These are phyloP conservation scores for Nymphicus hollandicus DNA, from an alignment of 2,113 vertebrate species.

Conservation along the genomic window DNA sequence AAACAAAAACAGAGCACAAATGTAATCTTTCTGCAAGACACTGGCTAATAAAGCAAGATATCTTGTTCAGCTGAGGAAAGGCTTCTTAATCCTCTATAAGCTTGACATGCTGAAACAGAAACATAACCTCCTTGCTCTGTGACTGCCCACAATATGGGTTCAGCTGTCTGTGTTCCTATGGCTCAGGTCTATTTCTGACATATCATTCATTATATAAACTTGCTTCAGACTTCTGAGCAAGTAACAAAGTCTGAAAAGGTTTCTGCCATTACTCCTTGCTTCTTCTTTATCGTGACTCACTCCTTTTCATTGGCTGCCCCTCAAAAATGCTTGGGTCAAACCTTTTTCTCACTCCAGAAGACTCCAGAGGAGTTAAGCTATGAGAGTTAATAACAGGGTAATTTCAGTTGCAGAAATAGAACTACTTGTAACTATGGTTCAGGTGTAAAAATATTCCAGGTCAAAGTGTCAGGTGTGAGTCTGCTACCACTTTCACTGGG, in stretches of 20 bases:
- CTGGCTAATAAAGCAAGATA: background rate
- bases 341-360: background rate
- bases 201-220: background rate
- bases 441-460: background rate
- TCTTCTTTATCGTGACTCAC: background rate
- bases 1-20: background rate
- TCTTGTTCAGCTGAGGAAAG: background rate
- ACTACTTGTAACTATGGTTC: background rate
- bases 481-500: background rate
- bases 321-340: background rate
- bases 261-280: background rate
- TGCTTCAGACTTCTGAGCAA: background rate
- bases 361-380: background rate
- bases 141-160: background rate
- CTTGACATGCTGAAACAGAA: background rate
- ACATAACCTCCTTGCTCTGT: background rate
- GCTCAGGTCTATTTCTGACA: background rate
- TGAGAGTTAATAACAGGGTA: fast-evolving
- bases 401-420: background rate
- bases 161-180: background rate
- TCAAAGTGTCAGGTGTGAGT: background rate
- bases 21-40: background rate
- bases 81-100: background rate
- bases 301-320: background rate
- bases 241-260: background rate